phyloP scores from a whole-genome alignment of 2,113 vertebrate genomes.

The Aspidoscelis tigris region DNA sequence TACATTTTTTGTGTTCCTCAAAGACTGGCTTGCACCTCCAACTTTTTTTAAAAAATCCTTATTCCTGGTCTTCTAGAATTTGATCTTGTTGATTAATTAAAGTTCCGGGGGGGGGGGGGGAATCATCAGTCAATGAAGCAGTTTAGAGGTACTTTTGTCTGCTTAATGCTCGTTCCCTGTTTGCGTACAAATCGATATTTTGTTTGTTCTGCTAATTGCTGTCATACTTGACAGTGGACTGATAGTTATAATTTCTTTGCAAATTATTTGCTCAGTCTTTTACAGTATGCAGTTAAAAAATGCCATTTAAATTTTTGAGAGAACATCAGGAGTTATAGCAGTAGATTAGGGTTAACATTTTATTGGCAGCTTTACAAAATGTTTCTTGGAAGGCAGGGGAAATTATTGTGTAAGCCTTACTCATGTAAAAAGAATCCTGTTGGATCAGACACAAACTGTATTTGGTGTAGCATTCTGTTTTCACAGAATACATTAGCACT shows the following conservation, averaged over 20 bases:
- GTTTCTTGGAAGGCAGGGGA: background rate
- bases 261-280: conserved; percentile 17
- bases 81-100: background rate
- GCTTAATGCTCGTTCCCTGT: background rate
- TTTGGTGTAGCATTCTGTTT: too few species aligned
- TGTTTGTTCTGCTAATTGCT: conserved; percentile 34
- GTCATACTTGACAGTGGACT: background rate
- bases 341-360: background rate
- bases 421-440: too few species aligned
- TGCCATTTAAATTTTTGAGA: background rate
- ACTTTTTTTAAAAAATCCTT: background rate
- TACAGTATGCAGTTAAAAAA: conserved; percentile 3
- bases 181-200: conserved; percentile 7
- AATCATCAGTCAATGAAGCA: background rate
- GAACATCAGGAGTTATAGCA: background rate
- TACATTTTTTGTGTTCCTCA: conserved; percentile 3
- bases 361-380: background rate
- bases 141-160: background rate
- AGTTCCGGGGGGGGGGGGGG: too few species aligned
- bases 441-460: too few species aligned
- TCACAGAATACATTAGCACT: too few species aligned
- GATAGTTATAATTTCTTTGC: conserved; percentile 11
- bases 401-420: too few species aligned
- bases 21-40: background rate
- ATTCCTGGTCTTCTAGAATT: background rate